Base-by-base conservation (phyloP, 1,140 invertebrate species). In the Heliconius hewitsoni region DNA sequence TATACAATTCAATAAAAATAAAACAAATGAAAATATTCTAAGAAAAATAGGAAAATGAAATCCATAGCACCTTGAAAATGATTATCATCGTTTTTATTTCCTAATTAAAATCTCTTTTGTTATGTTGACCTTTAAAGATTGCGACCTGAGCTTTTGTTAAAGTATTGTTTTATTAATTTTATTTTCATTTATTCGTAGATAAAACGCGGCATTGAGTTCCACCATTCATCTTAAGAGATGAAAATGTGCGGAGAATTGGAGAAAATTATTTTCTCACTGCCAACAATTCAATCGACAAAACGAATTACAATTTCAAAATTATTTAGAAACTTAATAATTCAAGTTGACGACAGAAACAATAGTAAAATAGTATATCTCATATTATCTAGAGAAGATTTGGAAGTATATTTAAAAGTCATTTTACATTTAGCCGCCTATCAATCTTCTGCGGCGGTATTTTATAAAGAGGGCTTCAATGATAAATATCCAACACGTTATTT, bases 391-490 rank as follows among this genome's bases (percentile, higher is more conserved):
- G 55, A 57, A 57, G 19, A 23, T 57, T 57, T 23, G 55, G n/a
- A 57, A 3, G n/a, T 23, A 23, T 57, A 57, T 57, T 57, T 57
- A 23, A 52, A 52, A 23, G 55, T 57, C 55, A 57, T 57, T 57
- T 57, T 8, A 23, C 55, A 23, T 57, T 23, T 23, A 57, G 55
- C n/a, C 55, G n/a, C 9, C 55, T 57, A 57, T 57, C 55, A 57
- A 57, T 57, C 55, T 57, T 57, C 19, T 57, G 55, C 0, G 55
- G 8, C n/a, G 55, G n/a, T 57, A 8, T 9, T 57, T 57, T 57
- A 57, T 23, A 57, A 57, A 57, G 55, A 57, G 55, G 55, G 55
- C 55, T 57, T 57, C n/a, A 57, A 57, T 57, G n/a, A 57, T 57
- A 57, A 57, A 57, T 57, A 57, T 23, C 55, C n/a, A 57, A n/a